These are phyloP conservation scores for Rotaria sp. DNA, from an alignment of 2,888 invertebrate species.

Conservation along the genomic window DNA sequence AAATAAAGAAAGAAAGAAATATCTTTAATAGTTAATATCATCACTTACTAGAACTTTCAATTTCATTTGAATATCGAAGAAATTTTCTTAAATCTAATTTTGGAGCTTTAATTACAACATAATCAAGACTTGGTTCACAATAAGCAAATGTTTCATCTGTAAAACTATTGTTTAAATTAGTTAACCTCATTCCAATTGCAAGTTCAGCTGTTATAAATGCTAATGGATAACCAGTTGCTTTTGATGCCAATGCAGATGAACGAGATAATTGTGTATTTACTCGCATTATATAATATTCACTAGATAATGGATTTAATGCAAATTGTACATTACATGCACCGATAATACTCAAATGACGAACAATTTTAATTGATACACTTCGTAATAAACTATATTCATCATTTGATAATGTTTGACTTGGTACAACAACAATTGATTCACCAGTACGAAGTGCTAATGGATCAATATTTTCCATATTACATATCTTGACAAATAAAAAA, in stretches of 20 bases:
- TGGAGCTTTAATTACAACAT: conserved; percentile 97
- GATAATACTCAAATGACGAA: conserved; percentile 85
- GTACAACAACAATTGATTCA: conserved; percentile 94
- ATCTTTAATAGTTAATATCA: not conserved
- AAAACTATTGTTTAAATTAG: conserved; percentile 82
- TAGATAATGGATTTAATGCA: conserved; percentile 72
- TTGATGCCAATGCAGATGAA: conserved; percentile 94
- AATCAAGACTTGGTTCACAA: conserved; percentile 96
- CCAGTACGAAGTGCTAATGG: conserved; percentile 96
- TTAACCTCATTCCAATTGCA: conserved; percentile 72
- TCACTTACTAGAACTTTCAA: conserved; percentile 46
- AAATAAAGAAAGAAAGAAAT: not conserved
- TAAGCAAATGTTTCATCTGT: conserved; percentile 89
- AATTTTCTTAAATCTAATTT: conserved; percentile 89
- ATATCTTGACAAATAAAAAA: conserved; percentile 64
- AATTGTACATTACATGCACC: conserved; percentile 99
- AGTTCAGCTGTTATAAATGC: conserved; percentile 98
- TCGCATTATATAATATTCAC: conserved; percentile 61
- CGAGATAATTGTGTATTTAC: conserved; percentile 90
- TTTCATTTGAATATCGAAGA: conserved; percentile 82
- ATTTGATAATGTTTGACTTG: conserved; percentile 92
- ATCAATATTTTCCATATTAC: conserved; percentile 99
- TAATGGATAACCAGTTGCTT: conserved; percentile 95
- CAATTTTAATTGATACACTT: conserved; percentile 83
- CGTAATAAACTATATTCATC: conserved; percentile 88